Evolutionary conservation across 2,797 vertebrate genomes (phyloP).

Genomic region (Cirrhinus molitorella): DNA sequence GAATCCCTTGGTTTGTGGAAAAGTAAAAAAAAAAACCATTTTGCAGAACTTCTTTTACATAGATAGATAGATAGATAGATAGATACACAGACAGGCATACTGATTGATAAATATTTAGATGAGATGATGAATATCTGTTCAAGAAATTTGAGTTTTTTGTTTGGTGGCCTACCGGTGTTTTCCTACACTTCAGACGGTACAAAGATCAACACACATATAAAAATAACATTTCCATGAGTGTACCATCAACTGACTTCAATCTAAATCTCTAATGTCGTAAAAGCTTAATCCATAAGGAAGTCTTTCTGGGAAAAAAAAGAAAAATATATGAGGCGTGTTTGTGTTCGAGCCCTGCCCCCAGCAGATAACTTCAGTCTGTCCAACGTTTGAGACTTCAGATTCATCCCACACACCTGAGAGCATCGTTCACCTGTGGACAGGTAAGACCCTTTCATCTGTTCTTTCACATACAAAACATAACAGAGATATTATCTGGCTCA

Average conservation of each 20-base stretch:
- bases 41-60: background rate
- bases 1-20: background rate
- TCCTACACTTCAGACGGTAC: background rate
- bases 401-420: background rate
- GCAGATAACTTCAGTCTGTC: background rate
- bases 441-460: background rate
- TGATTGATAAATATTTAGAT: background rate
- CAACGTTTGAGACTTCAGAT: background rate
- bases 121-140: no score
- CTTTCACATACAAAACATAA: background rate
- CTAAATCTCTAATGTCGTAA: background rate
- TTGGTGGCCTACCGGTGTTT: background rate
- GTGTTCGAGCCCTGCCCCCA: background rate
- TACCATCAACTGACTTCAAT: background rate
- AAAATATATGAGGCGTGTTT: background rate
- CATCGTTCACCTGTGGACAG: slow-evolving; percentile 10
- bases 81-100: background rate
- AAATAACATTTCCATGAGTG: background rate
- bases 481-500: background rate
- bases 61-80: background rate
- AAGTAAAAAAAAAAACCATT: background rate
- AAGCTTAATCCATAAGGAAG: background rate
- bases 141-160: background rate
- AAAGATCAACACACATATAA: background rate
- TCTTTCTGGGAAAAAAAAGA: background rate